Evolutionary conservation across 2,797 vertebrate genomes (phyloP).

Genomic region (Neoniphon sammara): DNA sequence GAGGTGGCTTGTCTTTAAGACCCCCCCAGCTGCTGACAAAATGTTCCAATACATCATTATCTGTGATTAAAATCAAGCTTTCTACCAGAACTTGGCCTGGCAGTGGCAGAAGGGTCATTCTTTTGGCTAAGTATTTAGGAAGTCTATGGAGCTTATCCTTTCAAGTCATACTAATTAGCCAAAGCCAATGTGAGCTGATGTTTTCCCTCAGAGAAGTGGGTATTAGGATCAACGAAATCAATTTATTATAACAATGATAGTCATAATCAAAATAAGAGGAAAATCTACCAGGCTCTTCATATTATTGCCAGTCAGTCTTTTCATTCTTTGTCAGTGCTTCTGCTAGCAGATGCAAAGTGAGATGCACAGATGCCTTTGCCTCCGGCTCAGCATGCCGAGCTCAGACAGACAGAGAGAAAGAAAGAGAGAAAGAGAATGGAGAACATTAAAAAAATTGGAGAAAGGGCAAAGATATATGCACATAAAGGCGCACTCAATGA

Average conservation of each 20-base stretch:
- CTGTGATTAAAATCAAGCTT: constrained; percentile 77
- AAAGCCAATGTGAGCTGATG: background rate
- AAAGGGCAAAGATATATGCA: background rate
- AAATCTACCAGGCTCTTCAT: background rate
- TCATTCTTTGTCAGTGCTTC: background rate
- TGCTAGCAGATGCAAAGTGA: no score
- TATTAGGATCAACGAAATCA: background rate
- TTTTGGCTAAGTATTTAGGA: constrained; percentile 24
- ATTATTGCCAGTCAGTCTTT: background rate
- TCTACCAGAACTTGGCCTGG: constrained; percentile 38
- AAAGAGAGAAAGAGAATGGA: background rate
- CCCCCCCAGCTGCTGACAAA: constrained; percentile 18
- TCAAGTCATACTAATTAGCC: constrained; percentile 10
- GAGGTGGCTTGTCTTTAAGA: constrained; percentile 38
- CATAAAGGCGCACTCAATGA: background rate
- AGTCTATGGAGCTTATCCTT: constrained; percentile 13
- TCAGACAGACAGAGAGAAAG: background rate
- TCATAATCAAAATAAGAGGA: no score
- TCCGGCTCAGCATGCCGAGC: background rate
- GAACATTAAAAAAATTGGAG: background rate
- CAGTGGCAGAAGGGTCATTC: constrained; percentile 34
- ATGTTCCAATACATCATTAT: constrained; percentile 72
- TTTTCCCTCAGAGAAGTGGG: background rate
- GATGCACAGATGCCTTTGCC: no score
- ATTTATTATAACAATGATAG: background rate